Base-by-base conservation (phyloP, 2,888 invertebrate species). In the Cheilosia grossa region DNA sequence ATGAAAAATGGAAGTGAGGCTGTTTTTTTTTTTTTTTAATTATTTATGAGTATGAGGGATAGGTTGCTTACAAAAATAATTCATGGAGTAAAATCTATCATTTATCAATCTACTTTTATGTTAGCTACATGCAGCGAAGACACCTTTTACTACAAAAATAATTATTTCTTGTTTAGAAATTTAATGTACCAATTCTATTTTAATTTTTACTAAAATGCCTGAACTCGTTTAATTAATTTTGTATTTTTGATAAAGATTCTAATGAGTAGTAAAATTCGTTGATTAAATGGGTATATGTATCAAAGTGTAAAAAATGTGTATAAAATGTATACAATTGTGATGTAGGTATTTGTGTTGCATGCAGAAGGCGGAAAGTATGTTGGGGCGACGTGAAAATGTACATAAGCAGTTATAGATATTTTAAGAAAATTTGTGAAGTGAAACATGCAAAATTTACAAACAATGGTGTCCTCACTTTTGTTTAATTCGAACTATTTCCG, bases 61-160 rank as follows among this genome's bases (percentile, higher is more conserved):
- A 19, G 13, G n/a, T 47, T 54, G 42, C 27, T 40, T 17, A 37
- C 17, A 47, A 44, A 49, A 37, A 47, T 19, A 15, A n/a, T 72
- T 54, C n/a, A 44, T 21, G 61, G 37, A 37, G 13, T 21, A 73
- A 54, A 67, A 53, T 69, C 30, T 51, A 67, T 42, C 1, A 21
- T 21, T 49, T 30, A 42, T 66, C 4, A 49, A 40, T 72, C 56
- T 79, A 78, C 4, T 64, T 42, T 73, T 79, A 83, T 83, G 83
- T 83, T 83, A 83, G 83, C 83, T 80, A 83, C 83, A 83, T 83
- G 83, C 83, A 80, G 83, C 83, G 80, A 82, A 83, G 80, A 83
- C 83, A 83, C 80, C 69, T 80, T 80, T 63, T 30, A 37, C 30
- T 33, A 44, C 63, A 37, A 67, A 59, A 67, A 30, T 21, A 47